phyloP scores from a whole-genome alignment of 2,113 vertebrate genomes.

The Hymenochirus boettgeri region DNA sequence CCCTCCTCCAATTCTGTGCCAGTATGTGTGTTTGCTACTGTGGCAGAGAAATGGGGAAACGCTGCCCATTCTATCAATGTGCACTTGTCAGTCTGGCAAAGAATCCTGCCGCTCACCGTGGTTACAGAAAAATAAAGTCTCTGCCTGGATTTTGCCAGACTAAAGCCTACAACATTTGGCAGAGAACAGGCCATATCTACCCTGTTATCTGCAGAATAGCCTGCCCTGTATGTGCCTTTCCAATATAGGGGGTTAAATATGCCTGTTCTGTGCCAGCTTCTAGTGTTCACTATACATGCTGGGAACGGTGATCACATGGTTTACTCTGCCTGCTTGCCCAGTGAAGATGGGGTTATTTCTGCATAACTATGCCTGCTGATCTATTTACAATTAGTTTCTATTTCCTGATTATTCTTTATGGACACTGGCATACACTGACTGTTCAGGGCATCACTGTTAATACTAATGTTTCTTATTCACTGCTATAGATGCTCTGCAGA shows the following conservation, averaged over 20 bases:
- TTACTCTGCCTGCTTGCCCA: constrained; percentile 12
- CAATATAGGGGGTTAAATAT: no score
- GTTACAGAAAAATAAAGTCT: not conserved
- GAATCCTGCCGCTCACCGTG: not conserved
- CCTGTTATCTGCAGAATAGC: not conserved
- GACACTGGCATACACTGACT: no score
- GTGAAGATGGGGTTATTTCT: constrained; percentile 11
- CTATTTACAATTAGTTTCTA: no score
- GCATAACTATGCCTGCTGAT: constrained; percentile 22
- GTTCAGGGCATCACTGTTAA: no score
- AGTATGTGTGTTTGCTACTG: constrained; percentile 30
- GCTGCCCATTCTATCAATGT: not conserved
- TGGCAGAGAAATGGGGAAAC: not conserved
- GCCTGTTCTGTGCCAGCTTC: constrained; percentile 21
- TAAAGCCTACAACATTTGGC: constrained; percentile 1
- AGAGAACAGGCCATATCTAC: constrained; percentile 13
- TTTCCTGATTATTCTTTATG: no score
- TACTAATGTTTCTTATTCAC: no score
- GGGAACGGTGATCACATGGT: constrained; percentile 10
- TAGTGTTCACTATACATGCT: constrained; percentile 11
- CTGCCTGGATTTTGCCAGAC: not conserved
- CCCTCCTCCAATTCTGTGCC: constrained; percentile 26
- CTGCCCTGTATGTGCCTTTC: constrained; percentile 1
- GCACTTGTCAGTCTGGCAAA: not conserved
- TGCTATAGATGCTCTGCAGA: no score